Evolutionary conservation across 2,797 vertebrate genomes (phyloP).

Genomic region (Adrianichthys oophorus): DNA sequence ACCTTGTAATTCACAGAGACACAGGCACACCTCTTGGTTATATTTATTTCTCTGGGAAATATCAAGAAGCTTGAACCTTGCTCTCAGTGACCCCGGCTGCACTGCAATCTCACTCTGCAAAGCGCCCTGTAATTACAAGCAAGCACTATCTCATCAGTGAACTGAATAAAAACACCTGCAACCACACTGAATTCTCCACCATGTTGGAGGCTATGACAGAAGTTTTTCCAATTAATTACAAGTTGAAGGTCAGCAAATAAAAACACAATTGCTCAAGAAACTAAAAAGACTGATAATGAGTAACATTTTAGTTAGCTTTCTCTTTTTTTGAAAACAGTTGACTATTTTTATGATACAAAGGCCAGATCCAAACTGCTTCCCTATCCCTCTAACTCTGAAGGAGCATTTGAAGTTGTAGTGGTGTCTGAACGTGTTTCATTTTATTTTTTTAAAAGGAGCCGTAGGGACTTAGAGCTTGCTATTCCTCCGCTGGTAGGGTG

Average conservation of each 20-base stretch:
- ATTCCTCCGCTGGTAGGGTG: no score
- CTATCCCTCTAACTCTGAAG: no score
- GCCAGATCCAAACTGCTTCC: no score
- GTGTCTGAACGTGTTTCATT: no score
- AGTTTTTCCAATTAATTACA: constrained; percentile 29
- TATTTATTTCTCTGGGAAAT: constrained; percentile 67
- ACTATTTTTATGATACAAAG: no score
- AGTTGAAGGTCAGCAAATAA: constrained; percentile 57
- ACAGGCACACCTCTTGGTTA: constrained; percentile 46
- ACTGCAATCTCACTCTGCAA: constrained; percentile 55
- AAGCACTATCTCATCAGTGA: constrained; percentile 59
- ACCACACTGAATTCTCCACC: constrained; percentile 32
- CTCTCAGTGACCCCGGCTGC: constrained; percentile 46
- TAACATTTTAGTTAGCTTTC: constrained; percentile 37
- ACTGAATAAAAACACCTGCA: constrained; percentile 42
- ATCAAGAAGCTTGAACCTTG: constrained; percentile 61
- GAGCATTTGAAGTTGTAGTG: no score
- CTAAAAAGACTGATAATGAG: constrained; percentile 61
- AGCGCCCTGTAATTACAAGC: constrained; percentile 65
- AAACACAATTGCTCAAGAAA: constrained; percentile 68
- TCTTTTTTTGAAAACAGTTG: no score
- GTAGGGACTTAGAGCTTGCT: no score
- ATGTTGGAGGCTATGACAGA: constrained; percentile 21
- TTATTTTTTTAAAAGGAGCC: no score
- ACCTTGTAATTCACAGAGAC: constrained; percentile 27